These are phyloP conservation scores for Hypsibius dujardini DNA, from an alignment of 1,140 invertebrate genomes.

Conservation along the genomic window DNA sequence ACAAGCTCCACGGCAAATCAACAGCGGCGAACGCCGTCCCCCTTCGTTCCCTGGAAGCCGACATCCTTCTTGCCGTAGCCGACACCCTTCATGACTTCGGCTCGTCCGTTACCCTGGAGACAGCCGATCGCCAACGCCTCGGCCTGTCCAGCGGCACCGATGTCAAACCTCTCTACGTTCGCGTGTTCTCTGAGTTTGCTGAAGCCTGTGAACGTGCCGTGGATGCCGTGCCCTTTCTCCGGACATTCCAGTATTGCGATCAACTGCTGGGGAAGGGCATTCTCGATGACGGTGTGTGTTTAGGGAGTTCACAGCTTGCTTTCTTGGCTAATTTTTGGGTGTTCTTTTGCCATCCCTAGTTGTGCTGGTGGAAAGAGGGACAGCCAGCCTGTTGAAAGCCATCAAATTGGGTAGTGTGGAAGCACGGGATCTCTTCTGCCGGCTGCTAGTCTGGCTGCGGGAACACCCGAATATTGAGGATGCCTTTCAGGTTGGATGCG, in stretches of 20 bases:
- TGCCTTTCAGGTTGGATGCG: conserved; percentile 30
- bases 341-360: no score
- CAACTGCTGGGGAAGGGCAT: background rate
- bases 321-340: no score
- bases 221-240: background rate
- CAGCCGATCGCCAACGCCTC: background rate
- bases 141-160: background rate
- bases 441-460: conserved; percentile 41
- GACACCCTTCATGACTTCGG: background rate
- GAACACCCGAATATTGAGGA: conserved; percentile 30
- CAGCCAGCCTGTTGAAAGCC: conserved; percentile 30
- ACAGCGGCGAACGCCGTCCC: background rate
- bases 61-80: background rate
- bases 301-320: no score
- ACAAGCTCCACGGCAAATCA: background rate
- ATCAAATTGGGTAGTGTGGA: conserved; percentile 42
- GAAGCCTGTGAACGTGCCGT: background rate
- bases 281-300: background rate
- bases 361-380: background rate
- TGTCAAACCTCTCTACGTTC: background rate
- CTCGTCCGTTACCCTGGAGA: background rate
- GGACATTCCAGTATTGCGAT: background rate
- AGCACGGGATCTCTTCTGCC: conserved; percentile 46
- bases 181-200: background rate
- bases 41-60: background rate